Conservation (phyloP, 2,797 vertebrate species). For the Hoplostethus mediterraneus region DNA sequence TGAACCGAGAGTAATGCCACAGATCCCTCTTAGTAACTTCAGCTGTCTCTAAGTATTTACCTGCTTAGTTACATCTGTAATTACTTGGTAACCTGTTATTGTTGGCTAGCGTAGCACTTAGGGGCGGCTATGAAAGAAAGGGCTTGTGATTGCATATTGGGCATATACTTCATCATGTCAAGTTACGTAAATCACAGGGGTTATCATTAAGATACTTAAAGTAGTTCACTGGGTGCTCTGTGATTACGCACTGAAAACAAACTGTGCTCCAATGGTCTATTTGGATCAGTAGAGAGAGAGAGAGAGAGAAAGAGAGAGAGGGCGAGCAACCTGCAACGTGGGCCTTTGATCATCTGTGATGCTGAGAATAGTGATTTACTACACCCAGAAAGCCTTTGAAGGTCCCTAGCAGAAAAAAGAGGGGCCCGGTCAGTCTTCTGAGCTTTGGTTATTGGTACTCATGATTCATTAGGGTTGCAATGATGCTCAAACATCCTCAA, state of each 20-base stretch:
- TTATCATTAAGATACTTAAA: constrained; percentile 69
- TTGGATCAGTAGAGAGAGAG: constrained; percentile 47
- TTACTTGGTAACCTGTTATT: too few relatives aligned
- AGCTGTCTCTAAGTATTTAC: too few relatives aligned
- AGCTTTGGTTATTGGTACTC: constrained; percentile 47
- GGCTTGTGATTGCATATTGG: constrained; percentile 22
- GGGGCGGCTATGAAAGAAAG: not conserved
- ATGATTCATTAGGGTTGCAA: constrained; percentile 39
- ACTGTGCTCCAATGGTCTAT: constrained; percentile 56
- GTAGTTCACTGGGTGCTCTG: constrained; percentile 61
- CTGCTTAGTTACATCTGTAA: too few relatives aligned
- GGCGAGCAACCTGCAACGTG: constrained; percentile 37
- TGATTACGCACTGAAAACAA: constrained; percentile 70
- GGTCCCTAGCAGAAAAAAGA: constrained; percentile 31
- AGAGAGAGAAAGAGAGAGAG: constrained; percentile 11
- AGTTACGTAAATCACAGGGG: constrained; percentile 67
- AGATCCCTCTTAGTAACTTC: too few relatives aligned
- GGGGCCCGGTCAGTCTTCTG: constrained; percentile 50
- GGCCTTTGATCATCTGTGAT: constrained; percentile 76
- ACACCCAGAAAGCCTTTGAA: constrained; percentile 73
- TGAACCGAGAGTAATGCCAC: too few relatives aligned
- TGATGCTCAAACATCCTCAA: constrained; percentile 1
- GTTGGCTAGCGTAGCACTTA: too few relatives aligned
- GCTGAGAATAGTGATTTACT: constrained; percentile 71
- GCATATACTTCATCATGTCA: constrained; percentile 43